A percentile compares a stretch with the other conserved stretches of the same genome.
Evolutionary conservation across 2,113 vertebrate genomes (phyloP).

Genomic region (Pseudorasbora parva): DNA sequence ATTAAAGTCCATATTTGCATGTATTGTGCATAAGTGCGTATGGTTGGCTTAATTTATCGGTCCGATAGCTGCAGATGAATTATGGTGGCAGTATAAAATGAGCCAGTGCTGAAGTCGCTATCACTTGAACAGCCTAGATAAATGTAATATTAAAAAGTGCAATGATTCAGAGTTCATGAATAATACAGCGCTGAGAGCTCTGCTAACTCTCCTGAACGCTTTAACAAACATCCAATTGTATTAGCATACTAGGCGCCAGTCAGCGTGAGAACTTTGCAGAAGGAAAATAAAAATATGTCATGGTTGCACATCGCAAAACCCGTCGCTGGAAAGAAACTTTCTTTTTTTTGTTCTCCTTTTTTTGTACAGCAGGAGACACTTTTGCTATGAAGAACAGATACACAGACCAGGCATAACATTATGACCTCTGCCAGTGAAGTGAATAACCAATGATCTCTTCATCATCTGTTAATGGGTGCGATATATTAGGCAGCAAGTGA

Average conservation of each 20-base stretch:
- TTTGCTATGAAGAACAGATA: not conserved
- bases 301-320: not conserved
- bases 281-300: slow-evolving; percentile 14
- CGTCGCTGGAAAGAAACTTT: not conserved
- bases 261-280: not conserved
- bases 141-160: slow-evolving; percentile 51
- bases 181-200: slow-evolving; percentile 49
- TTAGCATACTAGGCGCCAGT: slow-evolving; percentile 34
- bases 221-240: slow-evolving; percentile 37
- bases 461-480: no score
- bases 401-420: no score
- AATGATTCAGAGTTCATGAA: slow-evolving; percentile 49
- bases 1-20: not conserved
- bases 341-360: no score
- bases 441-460: no score
- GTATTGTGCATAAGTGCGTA: not conserved
- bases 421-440: no score
- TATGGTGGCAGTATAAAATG: not conserved
- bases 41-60: not conserved
- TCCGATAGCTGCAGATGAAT: not conserved
- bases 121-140: slow-evolving; percentile 20
- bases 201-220: slow-evolving; percentile 46
- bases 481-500: no score
- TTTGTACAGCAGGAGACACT: no score
- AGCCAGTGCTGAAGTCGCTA: not conserved